Base-by-base conservation (phyloP, 2,113 vertebrate genomes). In the Lagenorhynchus albirostris region DNA sequence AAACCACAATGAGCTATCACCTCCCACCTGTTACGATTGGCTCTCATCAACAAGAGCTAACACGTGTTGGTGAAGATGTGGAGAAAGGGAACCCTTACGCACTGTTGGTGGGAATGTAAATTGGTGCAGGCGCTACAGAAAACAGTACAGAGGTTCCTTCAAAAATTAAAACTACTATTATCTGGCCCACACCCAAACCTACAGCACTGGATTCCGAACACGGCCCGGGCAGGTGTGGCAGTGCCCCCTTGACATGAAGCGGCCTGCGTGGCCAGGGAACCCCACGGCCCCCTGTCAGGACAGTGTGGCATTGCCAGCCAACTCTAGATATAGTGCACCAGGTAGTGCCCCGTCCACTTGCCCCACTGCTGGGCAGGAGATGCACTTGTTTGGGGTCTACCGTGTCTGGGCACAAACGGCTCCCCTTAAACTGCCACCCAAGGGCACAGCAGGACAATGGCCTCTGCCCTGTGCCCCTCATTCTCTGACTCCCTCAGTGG, bases 341-440 rank as follows among this genome's bases (percentile, higher is more conserved):
- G 53, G 26, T 62, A 23, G 15, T 41, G 63, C 44, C 1, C 33
- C 17, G 36, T 23, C 20, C 15, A 5, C 36, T 6, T 31, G 70
- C 9, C 50, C 62, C 8, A 0, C n/a, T 11, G 18, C 67, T 68
- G 74, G 55, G 36, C 1, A 29, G 63, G 8, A 92, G 63, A 14
- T 55, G 8, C 3, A 1, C 8, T 10, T 73, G 38, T 85, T 60
- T 18, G 38, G 41, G 33, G 25, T 58, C 10, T 33, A 5, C 31
- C 15, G 8, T 77, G 20, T 47, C 36, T 36, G 44, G 53, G 8
- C 23, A 70, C 65, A 44, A 41, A n/a, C 2, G 13, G 11, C 8
- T 17, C n/a, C n/a, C 15, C 0, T 0, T 6, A 12, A 20, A 13
- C 25, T 7, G 2, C 58, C 0, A 0, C 25, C 29, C 29, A 7